Percentiles rank a stretch among this genome's conserved stretches.
Conservation (phyloP, 2,888 invertebrate genomes). For the Argyresthia goedartella region DNA sequence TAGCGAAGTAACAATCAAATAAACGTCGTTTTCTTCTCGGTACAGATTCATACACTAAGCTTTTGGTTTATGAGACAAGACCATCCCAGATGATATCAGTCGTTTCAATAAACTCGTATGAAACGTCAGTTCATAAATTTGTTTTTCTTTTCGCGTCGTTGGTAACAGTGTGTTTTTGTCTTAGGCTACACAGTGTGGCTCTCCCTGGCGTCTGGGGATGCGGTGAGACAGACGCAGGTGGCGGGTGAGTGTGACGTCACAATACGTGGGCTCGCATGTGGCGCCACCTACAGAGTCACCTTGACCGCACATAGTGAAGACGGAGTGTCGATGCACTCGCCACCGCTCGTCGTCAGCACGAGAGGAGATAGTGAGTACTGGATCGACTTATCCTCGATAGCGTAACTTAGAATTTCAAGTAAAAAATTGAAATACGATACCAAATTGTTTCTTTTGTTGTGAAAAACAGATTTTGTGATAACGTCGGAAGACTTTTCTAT, state of each 20-base stretch:
- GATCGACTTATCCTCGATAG: neutral
- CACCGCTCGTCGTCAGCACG: slow-evolving; percentile 69
- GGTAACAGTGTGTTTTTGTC: neutral
- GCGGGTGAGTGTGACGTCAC: slow-evolving; percentile 39
- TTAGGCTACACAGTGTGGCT: slow-evolving; percentile 41
- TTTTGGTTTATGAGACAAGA: too few species aligned
- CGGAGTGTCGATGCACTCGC: slow-evolving; percentile 75
- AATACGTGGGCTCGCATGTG: slow-evolving; percentile 78
- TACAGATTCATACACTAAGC: too few species aligned
- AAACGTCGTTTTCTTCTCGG: too few species aligned
- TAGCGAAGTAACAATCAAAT: too few species aligned
- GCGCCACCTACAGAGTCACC: slow-evolving; percentile 76
- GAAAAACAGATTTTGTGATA: too few species aligned
- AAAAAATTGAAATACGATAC: too few species aligned
- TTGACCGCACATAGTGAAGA: slow-evolving; percentile 77
- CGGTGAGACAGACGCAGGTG: slow-evolving; percentile 30
- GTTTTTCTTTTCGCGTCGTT: neutral
- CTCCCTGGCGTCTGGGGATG: slow-evolving; percentile 16
- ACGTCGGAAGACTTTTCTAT: too few species aligned
- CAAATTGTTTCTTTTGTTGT: too few species aligned
- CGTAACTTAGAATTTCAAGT: too few species aligned
- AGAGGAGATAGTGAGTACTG: slow-evolving; percentile 71
- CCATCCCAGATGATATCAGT: too few species aligned
- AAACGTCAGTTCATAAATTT: neutral
- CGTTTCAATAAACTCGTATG: too few species aligned